Percentiles rank a stretch among this genome's conserved stretches.
Conservation (phyloP, 2,888 invertebrate species). For the Ectemnius cavifrons region DNA sequence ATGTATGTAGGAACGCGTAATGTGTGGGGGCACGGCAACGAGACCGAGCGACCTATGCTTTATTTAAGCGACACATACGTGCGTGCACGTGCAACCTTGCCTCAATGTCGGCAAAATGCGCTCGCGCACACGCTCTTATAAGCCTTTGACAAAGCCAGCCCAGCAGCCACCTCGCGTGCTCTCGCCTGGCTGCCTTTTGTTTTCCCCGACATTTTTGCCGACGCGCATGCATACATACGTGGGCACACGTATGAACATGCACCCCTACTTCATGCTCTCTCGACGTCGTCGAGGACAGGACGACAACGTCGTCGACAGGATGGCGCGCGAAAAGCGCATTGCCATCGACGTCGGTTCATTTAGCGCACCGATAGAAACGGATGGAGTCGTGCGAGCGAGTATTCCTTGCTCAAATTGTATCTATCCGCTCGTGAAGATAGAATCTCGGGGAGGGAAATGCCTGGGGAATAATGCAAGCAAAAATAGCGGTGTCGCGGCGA, state of each 20-base stretch:
- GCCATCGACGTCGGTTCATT: neutral
- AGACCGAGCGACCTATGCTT: constrained; percentile 8
- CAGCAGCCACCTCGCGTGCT: constrained; percentile 14
- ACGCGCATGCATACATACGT: neutral
- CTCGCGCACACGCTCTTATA: neutral
- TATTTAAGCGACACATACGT: constrained; percentile 24
- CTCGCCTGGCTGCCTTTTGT: constrained; percentile 21
- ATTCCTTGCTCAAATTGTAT: neutral
- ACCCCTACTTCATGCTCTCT: neutral
- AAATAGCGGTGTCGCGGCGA: constrained; percentile 5
- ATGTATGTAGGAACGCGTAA: neutral
- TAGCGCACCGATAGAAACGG: neutral
- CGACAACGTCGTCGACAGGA: too few species aligned
- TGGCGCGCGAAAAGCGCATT: neutral
- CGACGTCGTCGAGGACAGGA: constrained; percentile 2
- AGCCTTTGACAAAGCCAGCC: constrained; percentile 23
- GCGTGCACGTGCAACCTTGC: constrained; percentile 44
- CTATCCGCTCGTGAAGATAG: neutral
- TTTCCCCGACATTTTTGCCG: constrained; percentile 26
- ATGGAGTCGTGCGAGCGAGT: neutral
- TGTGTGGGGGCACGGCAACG: neutral
- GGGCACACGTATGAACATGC: too few species aligned
- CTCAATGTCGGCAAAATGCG: constrained; percentile 33
- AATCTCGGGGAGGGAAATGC: neutral
- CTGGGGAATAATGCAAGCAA: constrained; percentile 9